A percentile compares a stretch with the other conserved stretches of the same genome.
phyloP scores from a whole-genome alignment of 2,113 vertebrate genomes.

The Cyprinodon variegatus region DNA sequence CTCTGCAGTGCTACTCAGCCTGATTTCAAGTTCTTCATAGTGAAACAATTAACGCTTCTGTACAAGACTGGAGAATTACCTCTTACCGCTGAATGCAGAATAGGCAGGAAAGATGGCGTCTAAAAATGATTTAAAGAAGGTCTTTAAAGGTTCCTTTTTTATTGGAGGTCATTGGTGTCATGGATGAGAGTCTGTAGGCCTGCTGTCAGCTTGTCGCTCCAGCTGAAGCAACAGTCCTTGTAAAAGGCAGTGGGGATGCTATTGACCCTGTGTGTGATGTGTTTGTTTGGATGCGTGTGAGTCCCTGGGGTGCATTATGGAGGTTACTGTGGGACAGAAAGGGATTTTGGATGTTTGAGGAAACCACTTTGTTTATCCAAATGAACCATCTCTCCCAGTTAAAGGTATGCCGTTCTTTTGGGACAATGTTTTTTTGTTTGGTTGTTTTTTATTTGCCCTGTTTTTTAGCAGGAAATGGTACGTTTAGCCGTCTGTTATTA shows the following conservation, averaged over 20 bases:
- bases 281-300: conserved; percentile 25
- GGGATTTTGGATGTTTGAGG: not conserved
- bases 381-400: not conserved
- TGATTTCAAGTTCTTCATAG: not conserved
- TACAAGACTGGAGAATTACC: not conserved
- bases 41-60: not conserved
- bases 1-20: too few species aligned
- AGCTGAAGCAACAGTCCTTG: conserved; percentile 69
- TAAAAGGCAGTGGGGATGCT: conserved; percentile 1
- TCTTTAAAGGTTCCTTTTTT: not conserved
- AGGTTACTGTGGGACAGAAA: conserved; percentile 45
- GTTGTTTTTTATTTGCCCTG: not conserved
- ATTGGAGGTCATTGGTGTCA: conserved; percentile 18
- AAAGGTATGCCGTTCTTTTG: not conserved
- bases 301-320: conserved; percentile 4
- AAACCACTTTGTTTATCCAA: conserved; percentile 13
- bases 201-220: conserved; percentile 39
- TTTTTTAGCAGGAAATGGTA: not conserved
- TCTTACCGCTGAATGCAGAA: too few species aligned
- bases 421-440: not conserved
- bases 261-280: conserved; percentile 7
- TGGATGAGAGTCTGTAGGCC: conserved; percentile 17
- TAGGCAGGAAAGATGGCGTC: too few species aligned
- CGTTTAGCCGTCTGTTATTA: too few species aligned
- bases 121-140: not conserved